A percentile compares a stretch with the other conserved stretches of the same genome.
Conservation (phyloP, 2,113 vertebrate genomes). For the Eulemur macaco region DNA sequence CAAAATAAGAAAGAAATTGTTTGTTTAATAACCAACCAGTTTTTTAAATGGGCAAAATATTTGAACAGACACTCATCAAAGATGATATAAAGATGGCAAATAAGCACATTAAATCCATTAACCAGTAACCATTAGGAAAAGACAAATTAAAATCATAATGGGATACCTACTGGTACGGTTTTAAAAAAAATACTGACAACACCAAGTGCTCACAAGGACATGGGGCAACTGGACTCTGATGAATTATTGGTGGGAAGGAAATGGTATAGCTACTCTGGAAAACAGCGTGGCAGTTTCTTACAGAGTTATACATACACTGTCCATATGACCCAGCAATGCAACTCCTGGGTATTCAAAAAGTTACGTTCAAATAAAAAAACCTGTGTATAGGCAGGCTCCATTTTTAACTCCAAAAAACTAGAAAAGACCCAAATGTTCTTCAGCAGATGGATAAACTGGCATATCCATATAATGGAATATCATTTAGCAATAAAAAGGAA, state of each 20-base stretch:
- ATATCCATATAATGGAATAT: background rate
- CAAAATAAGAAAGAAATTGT: background rate
- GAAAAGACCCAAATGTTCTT: background rate
- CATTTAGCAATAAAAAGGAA: background rate
- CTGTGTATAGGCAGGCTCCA: background rate
- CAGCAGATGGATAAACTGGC: background rate
- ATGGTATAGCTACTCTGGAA: background rate
- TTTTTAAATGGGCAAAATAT: background rate
- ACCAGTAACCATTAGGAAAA: background rate
- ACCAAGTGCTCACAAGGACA: background rate
- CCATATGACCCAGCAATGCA: background rate
- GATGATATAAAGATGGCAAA: background rate
- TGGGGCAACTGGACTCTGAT: background rate
- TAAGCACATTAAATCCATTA: background rate
- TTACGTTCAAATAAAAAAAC: background rate
- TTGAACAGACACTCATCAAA: background rate
- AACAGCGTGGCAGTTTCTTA: background rate
- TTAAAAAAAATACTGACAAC: background rate
- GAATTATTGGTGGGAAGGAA: background rate
- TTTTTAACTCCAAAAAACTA: background rate
- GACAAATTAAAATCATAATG: background rate
- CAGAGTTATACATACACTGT: background rate
- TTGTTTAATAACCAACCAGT: background rate
- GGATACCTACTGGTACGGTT: background rate
- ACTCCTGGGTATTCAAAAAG: background rate